Evolutionary conservation across 2,888 invertebrate genomes (phyloP), one percentile per base, ranked within the genome.

Genomic region (Sarcophaga subvicina): DNA sequence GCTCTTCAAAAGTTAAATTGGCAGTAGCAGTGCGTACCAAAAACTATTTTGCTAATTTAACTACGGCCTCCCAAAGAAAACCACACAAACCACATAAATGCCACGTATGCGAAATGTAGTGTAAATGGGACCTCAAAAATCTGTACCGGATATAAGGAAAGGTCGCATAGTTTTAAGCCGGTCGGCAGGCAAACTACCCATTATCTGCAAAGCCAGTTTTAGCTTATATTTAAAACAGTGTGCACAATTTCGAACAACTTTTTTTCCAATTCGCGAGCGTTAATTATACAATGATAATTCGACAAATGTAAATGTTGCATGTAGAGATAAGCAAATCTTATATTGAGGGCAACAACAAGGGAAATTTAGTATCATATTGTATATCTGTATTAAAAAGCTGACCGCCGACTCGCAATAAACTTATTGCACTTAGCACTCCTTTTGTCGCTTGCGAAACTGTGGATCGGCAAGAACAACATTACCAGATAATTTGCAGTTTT

Each of bases 381-480:
- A 90, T 49, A 6, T 90, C 85, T 37, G 80, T 67, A 4, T 80
- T 80, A 3, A 73, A 10, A 54, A 75, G 66, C 22, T 69, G 67
- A 25, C 91, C 90, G 49, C 91, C 91, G 70, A 90, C 91, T 84
- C 90, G 88, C 37, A 91, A 83, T 27, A 64, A 70, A 20, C 12
- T 27, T n/a, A 76, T 63, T 63, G 73, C 73, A 8, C 69, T 76
- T 17, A 82, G 20, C n/a, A 82, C 37, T 8, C 62, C 22, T 62
- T 72, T 73, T 83, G 69, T n/a, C 72, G 66, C 14, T 73, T 79
- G 37, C 59, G 17, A 45, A 82, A 82, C 4, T 22, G 60, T 22
- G 79, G 83, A 14, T 83, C 79, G 6, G 84, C 80, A 11, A 84
- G 54, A 69, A 69, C 37, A 49, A 84, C 54, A 70, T 84, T 84